Percentiles rank a stretch among this genome's conserved stretches.
These are phyloP conservation scores for Coreius guichenoti DNA, from an alignment of 2,797 vertebrate genomes.

Conservation along the genomic window DNA sequence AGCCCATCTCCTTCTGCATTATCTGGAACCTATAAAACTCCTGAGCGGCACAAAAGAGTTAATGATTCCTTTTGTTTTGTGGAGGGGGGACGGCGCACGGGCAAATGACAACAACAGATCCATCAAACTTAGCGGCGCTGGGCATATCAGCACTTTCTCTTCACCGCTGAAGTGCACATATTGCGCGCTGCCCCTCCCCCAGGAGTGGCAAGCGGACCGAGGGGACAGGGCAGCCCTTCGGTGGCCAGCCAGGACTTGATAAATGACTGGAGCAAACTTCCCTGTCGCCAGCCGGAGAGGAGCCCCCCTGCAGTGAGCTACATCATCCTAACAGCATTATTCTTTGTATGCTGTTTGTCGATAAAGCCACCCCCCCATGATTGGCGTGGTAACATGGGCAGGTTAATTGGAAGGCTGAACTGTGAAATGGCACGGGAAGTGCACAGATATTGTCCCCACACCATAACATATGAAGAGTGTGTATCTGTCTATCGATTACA, in stretches of 20 bases:
- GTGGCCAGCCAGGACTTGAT: conserved; percentile 85
- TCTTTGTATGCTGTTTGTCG: conserved; percentile 84
- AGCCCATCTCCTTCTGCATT: conserved; percentile 79
- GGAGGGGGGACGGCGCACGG: conserved; percentile 63
- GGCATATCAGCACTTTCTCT: conserved; percentile 82
- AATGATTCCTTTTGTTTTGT: conserved; percentile 82
- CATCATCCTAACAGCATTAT: conserved; percentile 86
- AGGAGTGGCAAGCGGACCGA: conserved; percentile 73
- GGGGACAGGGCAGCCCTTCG: conserved; percentile 70
- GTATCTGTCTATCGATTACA: conserved; percentile 83
- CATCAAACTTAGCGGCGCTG: conserved; percentile 84
- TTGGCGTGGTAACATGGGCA: conserved; percentile 85
- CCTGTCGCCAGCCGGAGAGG: conserved; percentile 74
- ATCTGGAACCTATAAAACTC: conserved; percentile 82
- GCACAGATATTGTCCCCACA: conserved; percentile 78
- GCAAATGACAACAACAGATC: conserved; percentile 84
- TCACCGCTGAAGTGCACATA: conserved; percentile 73
- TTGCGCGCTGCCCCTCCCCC: conserved; percentile 68
- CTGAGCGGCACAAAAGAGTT: conserved; percentile 83
- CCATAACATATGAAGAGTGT: conserved; percentile 79
- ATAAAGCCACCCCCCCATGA: conserved; percentile 80
- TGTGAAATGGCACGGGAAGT: conserved; percentile 84
- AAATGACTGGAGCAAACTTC: conserved; percentile 85
- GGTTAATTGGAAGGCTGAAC: conserved; percentile 89
- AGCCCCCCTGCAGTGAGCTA: conserved; percentile 73